These are phyloP conservation scores for Caenorhabditis virilis DNA, from an alignment of 2,888 invertebrate genomes.

Conservation along the genomic window DNA sequence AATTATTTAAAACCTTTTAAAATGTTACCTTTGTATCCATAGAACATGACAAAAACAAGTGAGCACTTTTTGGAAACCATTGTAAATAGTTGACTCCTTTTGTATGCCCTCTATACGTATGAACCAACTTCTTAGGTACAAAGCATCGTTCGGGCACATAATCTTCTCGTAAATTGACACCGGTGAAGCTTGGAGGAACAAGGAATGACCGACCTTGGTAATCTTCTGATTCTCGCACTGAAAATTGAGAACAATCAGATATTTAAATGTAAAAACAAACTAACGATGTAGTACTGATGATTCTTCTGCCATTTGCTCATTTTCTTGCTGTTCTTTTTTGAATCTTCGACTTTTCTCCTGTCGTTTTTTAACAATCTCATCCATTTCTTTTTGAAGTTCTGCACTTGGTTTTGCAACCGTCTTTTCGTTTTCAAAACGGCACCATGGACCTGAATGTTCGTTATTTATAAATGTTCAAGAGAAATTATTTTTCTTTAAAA, in stretches of 20 bases:
- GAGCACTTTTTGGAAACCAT: conserved; percentile 92
- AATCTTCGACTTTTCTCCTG: conserved; percentile 90
- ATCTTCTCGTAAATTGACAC: conserved; percentile 83
- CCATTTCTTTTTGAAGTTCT: conserved; percentile 89
- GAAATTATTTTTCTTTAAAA: too few species aligned
- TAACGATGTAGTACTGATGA: conserved; percentile 43
- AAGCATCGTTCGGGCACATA: conserved; percentile 79
- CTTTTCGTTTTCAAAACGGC: conserved; percentile 86
- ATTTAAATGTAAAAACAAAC: not conserved
- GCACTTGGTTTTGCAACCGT: conserved; percentile 87
- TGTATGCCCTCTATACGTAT: conserved; percentile 81
- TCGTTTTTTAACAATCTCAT: conserved; percentile 88
- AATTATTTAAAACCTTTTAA: not conserved
- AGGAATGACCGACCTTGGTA: conserved; percentile 96
- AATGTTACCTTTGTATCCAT: conserved; percentile 87
- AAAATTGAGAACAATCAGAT: conserved; percentile 15
- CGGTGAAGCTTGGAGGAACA: conserved; percentile 88
- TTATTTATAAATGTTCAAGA: too few species aligned
- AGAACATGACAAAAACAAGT: conserved; percentile 89
- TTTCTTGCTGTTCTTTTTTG: conserved; percentile 90
- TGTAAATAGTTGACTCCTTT: conserved; percentile 92
- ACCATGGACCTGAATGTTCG: conserved; percentile 81
- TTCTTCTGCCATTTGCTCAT: conserved; percentile 77
- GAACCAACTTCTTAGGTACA: conserved; percentile 72
- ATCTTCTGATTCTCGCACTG: conserved; percentile 89